Percentiles rank a stretch among this genome's conserved stretches.
phyloP scores from a whole-genome alignment of 2,888 invertebrate species.

The Lottia gigantea region DNA sequence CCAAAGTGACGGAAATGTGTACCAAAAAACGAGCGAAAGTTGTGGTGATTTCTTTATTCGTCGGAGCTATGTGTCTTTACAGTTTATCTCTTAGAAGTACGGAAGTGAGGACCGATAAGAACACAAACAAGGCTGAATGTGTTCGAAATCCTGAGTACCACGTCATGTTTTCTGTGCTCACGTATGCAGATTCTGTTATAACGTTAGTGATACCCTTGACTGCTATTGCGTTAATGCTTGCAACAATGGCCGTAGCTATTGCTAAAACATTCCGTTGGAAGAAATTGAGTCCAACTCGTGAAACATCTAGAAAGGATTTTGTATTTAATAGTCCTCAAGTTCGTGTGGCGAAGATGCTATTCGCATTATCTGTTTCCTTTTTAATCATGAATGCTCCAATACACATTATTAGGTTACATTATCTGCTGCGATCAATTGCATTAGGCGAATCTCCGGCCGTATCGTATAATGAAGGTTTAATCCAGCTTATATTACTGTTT shows the following conservation, averaged over 20 bases:
- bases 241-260: conserved; percentile 29
- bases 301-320: background rate
- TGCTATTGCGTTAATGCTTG: conserved; percentile 29
- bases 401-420: conserved; percentile 36
- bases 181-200: conserved; percentile 33
- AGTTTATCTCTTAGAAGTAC: background rate
- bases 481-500: conserved; percentile 31
- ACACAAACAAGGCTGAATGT: conserved; percentile 9
- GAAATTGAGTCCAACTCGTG: background rate
- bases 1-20: conserved; percentile 31
- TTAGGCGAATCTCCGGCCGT: background rate
- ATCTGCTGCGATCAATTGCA: conserved; percentile 24
- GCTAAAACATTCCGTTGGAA: conserved; percentile 12
- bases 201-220: conserved; percentile 33
- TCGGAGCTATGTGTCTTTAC: conserved; percentile 17
- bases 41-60: conserved; percentile 23
- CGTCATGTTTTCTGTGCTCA: conserved; percentile 19
- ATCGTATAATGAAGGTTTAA: conserved; percentile 22
- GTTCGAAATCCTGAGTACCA: background rate
- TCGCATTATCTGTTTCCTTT: conserved; percentile 34
- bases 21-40: conserved; percentile 30
- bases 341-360: conserved; percentile 36
- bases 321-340: conserved; percentile 27
- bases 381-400: conserved; percentile 35
- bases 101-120: background rate